A percentile compares a stretch with the other conserved stretches of the same genome.
Evolutionary conservation across 2,888 invertebrate genomes (phyloP).

Genomic region (Diarsia brunnea): DNA sequence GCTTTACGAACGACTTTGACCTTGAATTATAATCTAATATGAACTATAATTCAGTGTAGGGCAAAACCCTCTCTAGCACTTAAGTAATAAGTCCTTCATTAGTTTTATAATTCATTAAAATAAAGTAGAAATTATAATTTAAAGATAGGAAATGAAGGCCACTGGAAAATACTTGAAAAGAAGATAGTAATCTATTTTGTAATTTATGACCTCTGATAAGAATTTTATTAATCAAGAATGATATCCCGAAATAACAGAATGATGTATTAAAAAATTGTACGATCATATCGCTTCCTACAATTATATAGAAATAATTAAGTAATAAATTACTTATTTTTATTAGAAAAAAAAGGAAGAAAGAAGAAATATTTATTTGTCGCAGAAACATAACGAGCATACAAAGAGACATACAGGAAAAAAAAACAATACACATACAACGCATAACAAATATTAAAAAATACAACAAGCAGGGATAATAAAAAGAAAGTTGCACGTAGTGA

Average conservation of each 20-base stretch:
- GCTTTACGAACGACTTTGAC: constrained; percentile 28
- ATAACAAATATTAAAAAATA: no score
- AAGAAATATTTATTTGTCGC: no score
- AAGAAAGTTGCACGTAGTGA: no score
- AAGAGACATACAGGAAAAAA: no score
- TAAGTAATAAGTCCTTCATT: constrained; percentile 10
- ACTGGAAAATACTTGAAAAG: not conserved
- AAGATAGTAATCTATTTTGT: constrained; percentile 1
- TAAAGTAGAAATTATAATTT: constrained; percentile 1
- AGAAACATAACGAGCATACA: no score
- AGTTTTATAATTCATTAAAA: constrained; percentile 11
- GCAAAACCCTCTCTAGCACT: not conserved
- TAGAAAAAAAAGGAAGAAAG: no score
- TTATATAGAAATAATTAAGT: no score
- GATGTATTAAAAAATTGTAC: not conserved
- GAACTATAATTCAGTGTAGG: constrained; percentile 5
- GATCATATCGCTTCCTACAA: not conserved
- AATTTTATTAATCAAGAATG: not conserved
- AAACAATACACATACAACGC: no score
- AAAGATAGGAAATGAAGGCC: not conserved
- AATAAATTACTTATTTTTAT: no score
- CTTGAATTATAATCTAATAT: constrained; percentile 33
- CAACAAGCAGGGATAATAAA: no score
- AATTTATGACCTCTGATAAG: not conserved
- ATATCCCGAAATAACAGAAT: not conserved